Percentiles rank a stretch among this genome's conserved stretches.
These are phyloP conservation scores for Nematolebias whitei DNA, from an alignment of 2,113 vertebrate species.

Conservation along the genomic window DNA sequence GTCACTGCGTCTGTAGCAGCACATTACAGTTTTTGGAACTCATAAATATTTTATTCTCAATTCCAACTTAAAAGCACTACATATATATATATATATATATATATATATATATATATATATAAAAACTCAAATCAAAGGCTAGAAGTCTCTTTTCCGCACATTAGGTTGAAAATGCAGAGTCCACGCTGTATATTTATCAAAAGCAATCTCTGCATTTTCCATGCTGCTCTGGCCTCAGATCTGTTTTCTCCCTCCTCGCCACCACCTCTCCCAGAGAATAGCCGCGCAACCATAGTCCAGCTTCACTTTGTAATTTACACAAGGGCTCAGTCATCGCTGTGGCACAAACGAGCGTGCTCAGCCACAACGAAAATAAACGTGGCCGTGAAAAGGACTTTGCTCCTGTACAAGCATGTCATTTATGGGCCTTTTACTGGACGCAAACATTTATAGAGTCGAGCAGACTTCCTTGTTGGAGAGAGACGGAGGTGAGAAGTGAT, in stretches of 20 bases:
- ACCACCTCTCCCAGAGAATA: constrained; percentile 65
- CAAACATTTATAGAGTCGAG: constrained; percentile 55
- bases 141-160: constrained; percentile 32
- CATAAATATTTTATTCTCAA: background rate
- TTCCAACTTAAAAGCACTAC: background rate
- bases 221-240: constrained; percentile 52
- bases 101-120: no score
- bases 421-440: constrained; percentile 38
- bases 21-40: background rate
- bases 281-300: constrained; percentile 45
- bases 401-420: constrained; percentile 64
- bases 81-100: no score
- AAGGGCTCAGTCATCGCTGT: constrained; percentile 75
- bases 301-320: constrained; percentile 78
- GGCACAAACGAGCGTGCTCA: constrained; percentile 62
- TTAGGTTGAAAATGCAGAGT: constrained; percentile 25
- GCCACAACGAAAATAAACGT: constrained; percentile 74
- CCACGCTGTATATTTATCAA: constrained; percentile 40
- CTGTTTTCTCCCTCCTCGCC: constrained; percentile 59
- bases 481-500: constrained; percentile 33
- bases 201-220: constrained; percentile 64
- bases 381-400: constrained; percentile 44
- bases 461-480: background rate
- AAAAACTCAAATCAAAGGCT: constrained; percentile 11
- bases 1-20: no score